Evolutionary conservation across 1,140 invertebrate species (phyloP).

Genomic region (Drosophila yakuba): DNA sequence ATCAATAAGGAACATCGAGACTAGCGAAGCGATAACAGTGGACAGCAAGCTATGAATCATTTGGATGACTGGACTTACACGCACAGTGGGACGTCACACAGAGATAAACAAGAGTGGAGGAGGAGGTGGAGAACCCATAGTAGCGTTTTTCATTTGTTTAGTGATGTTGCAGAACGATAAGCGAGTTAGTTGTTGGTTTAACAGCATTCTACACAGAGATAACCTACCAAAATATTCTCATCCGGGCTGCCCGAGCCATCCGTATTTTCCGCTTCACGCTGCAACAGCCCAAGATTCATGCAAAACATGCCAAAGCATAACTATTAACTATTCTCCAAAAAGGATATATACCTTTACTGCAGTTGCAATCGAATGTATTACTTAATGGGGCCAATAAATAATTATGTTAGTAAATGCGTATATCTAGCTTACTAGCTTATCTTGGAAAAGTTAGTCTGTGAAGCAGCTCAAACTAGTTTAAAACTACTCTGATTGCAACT

Average conservation of each 20-base stretch:
- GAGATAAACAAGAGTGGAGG: constrained; percentile 6
- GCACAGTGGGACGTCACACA: constrained; percentile 47
- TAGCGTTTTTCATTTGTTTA: constrained; percentile 33
- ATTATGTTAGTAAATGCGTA: neutral
- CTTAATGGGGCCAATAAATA: neutral
- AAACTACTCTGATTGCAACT: constrained; percentile 7
- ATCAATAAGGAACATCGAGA: constrained; percentile 21
- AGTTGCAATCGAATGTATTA: constrained; percentile 1
- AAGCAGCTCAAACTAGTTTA: neutral
- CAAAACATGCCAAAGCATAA: constrained; percentile 53
- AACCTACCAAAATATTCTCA: constrained; percentile 86
- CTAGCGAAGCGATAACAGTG: constrained; percentile 29
- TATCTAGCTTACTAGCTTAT: neutral
- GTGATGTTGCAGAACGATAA: constrained; percentile 50
- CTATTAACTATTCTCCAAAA: constrained; percentile 2
- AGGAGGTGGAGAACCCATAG: constrained; percentile 1
- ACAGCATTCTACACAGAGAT: constrained; percentile 30
- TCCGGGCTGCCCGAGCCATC: constrained; percentile 86
- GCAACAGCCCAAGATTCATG: constrained; percentile 55
- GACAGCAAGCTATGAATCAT: constrained; percentile 53
- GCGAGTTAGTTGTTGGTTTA: constrained; percentile 60
- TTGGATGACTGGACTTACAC: constrained; percentile 62
- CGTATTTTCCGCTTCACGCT: constrained; percentile 56
- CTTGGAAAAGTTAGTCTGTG: neutral
- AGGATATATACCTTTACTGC: neutral